Base-by-base conservation (phyloP, 1,140 invertebrate species). In the Mesaphorura yosii region DNA sequence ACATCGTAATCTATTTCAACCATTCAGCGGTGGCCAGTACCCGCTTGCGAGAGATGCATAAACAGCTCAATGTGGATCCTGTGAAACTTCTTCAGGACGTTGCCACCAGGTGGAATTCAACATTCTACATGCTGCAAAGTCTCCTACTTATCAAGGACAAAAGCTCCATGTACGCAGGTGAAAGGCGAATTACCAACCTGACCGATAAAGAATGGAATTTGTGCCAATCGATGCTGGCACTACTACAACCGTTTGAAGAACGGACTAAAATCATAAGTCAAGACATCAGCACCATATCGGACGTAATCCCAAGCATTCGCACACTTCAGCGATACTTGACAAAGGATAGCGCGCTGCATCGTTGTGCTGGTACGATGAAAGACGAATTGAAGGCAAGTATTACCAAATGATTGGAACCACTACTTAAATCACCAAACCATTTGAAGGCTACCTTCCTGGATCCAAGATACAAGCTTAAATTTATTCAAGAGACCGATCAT, bases 11-110 rank as follows among this genome's bases (percentile, higher is more conserved):
- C 10, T n/a, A 34, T 34, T 34, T 34, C 31, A 34, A 34, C 31
- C 31, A 34, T n/a, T 34, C 31, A 34, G 31, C 31, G 10, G 10
- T 34, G 10, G 10, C 31, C 10, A 34, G 10, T 34, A 10, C 31
- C n/a, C 10, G n/a, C 10, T 34, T 34, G 10, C 31, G n/a, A 10
- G 31, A 50, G 17, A 39, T 57, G 3, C 53, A 47, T 12, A 47
- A 7, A 6, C 10, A 47, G 19, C 12, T 28, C 23, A 27, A n/a
- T 34, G 10, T 34, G 22, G 19, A 22, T 49, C 5, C n/a, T 28
- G 15, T 42, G 62, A 17, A 69, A 69, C 48, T 37, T 65, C 67
- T 66, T 51, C 64, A 64, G 38, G 66, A 68, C 20, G 64, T 66
- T 12, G 5, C 39, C 1, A 66, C 64, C 2, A 45, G 65, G 0